phyloP scores from a whole-genome alignment of 2,797 vertebrate species.

The Amblyopsis hoosieri region DNA sequence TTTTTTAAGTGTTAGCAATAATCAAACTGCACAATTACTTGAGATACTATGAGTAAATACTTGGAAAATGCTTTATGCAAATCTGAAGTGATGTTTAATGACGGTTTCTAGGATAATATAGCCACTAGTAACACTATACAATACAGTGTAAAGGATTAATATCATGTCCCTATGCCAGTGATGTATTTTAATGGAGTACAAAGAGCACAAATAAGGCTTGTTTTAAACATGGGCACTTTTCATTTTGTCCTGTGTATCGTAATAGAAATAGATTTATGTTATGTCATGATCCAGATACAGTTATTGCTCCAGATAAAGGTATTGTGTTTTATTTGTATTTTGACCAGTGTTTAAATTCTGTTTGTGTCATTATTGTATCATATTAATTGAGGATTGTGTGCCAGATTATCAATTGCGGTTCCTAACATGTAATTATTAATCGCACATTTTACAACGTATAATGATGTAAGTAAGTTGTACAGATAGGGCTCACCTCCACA shows the following conservation, averaged over 20 bases:
- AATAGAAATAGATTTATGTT: constrained; percentile 45
- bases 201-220: constrained; percentile 30
- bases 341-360: constrained; percentile 30
- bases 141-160: constrained; percentile 29
- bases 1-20: constrained; percentile 39
- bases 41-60: no score
- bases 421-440: constrained; percentile 11
- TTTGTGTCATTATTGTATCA: constrained; percentile 37
- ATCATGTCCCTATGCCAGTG: constrained; percentile 39
- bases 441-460: constrained; percentile 1
- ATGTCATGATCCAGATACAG: no score
- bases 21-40: constrained; percentile 13
- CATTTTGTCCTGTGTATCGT: constrained; percentile 56
- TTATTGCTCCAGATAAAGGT: no score
- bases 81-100: constrained; percentile 18
- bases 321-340: constrained; percentile 14
- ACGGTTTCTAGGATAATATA: constrained; percentile 9
- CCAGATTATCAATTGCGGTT: constrained; percentile 21
- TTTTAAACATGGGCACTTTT: constrained; percentile 18
- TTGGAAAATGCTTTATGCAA: neutral
- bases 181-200: constrained; percentile 30
- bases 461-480: constrained; percentile 42
- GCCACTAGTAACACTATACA: constrained; percentile 30
- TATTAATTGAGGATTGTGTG: constrained; percentile 32
- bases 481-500: constrained; percentile 58